phyloP scores from a whole-genome alignment of 2,113 vertebrate species.

The Illadopsis cleaveri region DNA sequence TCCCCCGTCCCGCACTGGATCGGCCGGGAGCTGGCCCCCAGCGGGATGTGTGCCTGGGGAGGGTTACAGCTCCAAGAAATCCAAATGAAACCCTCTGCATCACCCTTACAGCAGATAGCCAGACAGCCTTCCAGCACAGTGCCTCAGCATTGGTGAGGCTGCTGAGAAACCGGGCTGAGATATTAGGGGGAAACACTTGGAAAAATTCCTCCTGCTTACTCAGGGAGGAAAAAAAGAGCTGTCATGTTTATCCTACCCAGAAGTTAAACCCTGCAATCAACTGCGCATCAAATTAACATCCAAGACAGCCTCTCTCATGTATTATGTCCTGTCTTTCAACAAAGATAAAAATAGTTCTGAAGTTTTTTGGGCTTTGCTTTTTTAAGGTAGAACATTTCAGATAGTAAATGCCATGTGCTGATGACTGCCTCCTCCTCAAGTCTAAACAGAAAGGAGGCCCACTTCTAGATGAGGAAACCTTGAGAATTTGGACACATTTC shows the following conservation, averaged over 20 bases:
- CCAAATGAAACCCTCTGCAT: not conserved
- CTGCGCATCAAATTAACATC: conserved; percentile 20
- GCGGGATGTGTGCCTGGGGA: not conserved
- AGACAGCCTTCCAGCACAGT: not conserved
- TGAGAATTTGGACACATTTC: not conserved
- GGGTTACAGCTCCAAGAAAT: not conserved
- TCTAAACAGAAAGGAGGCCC: not conserved
- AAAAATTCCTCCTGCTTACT: not conserved
- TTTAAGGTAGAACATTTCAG: conserved; percentile 13
- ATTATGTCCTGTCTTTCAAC: not conserved
- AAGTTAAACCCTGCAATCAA: conserved; percentile 29
- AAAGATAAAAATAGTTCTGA: not conserved
- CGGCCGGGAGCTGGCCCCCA: not conserved
- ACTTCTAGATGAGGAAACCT: not conserved
- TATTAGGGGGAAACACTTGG: not conserved
- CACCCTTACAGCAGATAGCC: not conserved
- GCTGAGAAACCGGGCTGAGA: not conserved
- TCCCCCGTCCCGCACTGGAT: not conserved
- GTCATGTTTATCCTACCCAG: conserved; percentile 3
- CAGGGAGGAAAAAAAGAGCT: not conserved
- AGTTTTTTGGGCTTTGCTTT: not conserved
- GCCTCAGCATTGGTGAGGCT: not conserved
- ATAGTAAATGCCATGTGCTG: not conserved
- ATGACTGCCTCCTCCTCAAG: not conserved
- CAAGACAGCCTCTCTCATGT: conserved; percentile 16